Base-by-base conservation (phyloP, 2,113 vertebrate genomes). In the Rhagologus leucostigma region DNA sequence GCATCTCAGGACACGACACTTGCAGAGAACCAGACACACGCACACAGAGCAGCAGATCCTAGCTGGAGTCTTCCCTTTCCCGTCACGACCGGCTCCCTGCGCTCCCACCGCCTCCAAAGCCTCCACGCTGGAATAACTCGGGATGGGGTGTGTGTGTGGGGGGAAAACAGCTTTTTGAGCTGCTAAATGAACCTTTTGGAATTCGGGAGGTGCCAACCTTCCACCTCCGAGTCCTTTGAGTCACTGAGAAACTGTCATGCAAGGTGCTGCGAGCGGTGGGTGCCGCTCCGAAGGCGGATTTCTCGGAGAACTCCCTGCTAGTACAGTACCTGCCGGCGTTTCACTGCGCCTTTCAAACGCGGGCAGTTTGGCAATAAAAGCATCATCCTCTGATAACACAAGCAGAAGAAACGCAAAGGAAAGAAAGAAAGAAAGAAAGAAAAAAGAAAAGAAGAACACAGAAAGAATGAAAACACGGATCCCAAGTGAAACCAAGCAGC, bases 361-460 rank as follows among this genome's bases (percentile, higher is more conserved):
- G 97, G 98, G 98, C 97, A 98, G 98, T 98, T 98, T 99, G 98
- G 97, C 99, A 99, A 98, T 88, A 98, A 98, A 99, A 98, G 98
- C 98, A 98, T 98, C 99, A 89, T 98, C 99, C 98, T 99, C 99
- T 98, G 98, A 99, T 94, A 97, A 97, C 97, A 97, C 26, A 90
- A 94, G 97, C 97, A 96, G 98, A 98, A 98, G 98, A 97, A 98
- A 98, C 46, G 75, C 96, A 97, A 98, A 97, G 30, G 69, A 27
- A 50, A 52, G 23, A 33, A 70, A 39, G 59, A 21, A 70, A 29
- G 29, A 23, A 44, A 47, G 32, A 23, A 44, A n/a, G 41, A 16
- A 10, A 12, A 11, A 37, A 77, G 37, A 64, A 20, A 70, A 35
- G 30, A 27, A 49, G 22, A 80, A 18, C 79, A 90, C 87, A 77